These are phyloP conservation scores for Lanius collurio DNA, from an alignment of 2,113 vertebrate genomes.

Conservation along the genomic window DNA sequence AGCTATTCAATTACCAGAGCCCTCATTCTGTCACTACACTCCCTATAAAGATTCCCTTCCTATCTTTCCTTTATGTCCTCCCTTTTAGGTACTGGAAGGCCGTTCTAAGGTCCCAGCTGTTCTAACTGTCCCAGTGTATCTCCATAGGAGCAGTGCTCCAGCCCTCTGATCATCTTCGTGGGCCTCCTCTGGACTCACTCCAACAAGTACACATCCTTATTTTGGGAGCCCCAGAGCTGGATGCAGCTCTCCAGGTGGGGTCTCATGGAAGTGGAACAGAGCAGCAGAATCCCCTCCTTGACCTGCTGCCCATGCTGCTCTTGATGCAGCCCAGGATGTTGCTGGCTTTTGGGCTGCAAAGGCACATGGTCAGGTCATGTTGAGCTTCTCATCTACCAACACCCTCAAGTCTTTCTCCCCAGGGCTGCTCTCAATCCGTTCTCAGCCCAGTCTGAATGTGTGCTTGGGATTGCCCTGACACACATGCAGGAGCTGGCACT, in stretches of 20 bases:
- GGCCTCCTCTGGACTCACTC: not conserved
- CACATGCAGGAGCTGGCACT: not conserved
- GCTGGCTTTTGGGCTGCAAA: not conserved
- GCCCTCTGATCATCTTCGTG: rapidly evolving
- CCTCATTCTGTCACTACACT: rapidly evolving
- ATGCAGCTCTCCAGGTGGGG: not conserved
- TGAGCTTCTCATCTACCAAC: not conserved
- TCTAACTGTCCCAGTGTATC: not conserved
- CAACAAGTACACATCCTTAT: not conserved
- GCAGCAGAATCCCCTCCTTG: rapidly evolving
- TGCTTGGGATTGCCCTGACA: not conserved
- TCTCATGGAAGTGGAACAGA: not conserved
- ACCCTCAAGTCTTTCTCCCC: not conserved
- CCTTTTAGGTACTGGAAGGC: not conserved
- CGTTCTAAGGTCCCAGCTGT: not conserved
- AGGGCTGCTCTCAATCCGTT: not conserved
- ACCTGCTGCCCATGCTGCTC: not conserved
- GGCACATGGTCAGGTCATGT: rapidly evolving
- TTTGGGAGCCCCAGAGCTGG: not conserved
- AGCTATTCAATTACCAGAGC: too few relatives aligned
- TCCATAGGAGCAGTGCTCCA: not conserved
- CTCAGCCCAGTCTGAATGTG: not conserved
- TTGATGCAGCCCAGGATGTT: not conserved
- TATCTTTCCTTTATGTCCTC: not conserved
- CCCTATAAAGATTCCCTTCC: not conserved